phyloP scores from a whole-genome alignment of 2,113 vertebrate species.

The Chauna torquata region DNA sequence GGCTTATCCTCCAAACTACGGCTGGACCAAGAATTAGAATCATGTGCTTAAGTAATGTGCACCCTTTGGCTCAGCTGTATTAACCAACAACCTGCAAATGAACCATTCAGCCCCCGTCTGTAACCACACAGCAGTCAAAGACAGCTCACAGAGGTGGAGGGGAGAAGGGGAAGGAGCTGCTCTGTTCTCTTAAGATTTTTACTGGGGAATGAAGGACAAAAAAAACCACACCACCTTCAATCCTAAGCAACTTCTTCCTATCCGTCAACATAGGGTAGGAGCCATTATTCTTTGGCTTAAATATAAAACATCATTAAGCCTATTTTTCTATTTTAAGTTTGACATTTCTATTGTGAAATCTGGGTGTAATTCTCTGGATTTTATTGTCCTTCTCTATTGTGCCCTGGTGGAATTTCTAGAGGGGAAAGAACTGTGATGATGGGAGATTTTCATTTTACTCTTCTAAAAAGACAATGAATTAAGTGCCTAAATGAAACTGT shows the following conservation, averaged over 20 bases:
- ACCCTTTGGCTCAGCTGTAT: neutral
- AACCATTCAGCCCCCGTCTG: neutral
- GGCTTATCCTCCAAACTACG: neutral
- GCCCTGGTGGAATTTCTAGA: conserved; percentile 31
- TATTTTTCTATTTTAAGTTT: conserved; percentile 50
- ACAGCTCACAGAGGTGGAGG: neutral
- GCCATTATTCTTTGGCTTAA: conserved; percentile 28
- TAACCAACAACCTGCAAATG: neutral
- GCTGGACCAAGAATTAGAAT: neutral
- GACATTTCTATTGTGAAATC: conserved; percentile 55
- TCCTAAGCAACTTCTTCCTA: neutral
- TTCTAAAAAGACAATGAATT: conserved; percentile 17
- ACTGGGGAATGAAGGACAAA: neutral
- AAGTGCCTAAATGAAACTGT: neutral
- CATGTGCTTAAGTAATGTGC: neutral
- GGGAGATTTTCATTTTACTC: neutral
- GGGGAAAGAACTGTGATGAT: conserved; percentile 4
- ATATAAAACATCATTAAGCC: neutral
- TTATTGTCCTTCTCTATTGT: conserved; percentile 44
- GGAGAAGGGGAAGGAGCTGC: neutral
- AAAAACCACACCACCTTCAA: neutral
- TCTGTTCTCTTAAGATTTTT: neutral
- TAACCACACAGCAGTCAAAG: neutral
- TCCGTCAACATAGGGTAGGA: conserved; percentile 36
- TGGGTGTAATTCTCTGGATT: conserved; percentile 13